Base-by-base conservation (phyloP, 2,113 vertebrate species). In the Syrrhaptes paradoxus region DNA sequence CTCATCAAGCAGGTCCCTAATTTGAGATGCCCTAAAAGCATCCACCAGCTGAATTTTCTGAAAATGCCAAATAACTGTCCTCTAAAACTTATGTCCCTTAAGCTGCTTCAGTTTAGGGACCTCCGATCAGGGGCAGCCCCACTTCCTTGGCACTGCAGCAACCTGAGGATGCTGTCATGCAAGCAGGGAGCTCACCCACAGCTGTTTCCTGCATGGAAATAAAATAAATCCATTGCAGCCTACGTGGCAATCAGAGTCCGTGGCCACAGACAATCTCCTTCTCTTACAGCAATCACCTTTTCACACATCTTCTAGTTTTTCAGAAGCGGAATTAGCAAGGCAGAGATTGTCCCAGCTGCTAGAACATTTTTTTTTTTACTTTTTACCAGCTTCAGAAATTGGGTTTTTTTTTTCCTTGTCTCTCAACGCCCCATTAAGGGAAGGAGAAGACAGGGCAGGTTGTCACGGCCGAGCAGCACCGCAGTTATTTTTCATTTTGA, bases 391-490 rank as follows among this genome's bases (percentile, higher is more conserved):
- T 90, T 65, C 21, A 85, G 68, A 63, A 81, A 66, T 45, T 36
- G 5, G 29, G 38, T 38, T 38, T 38, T 38, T 59, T 84, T 68
- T 77, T 57, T 34, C 82, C 74, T 90, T 93, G 61, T 91, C 86
- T 97, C 74, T 81, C 71, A 52, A 52, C 38, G 91, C 32, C 55
- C 46, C 72, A 77, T 52, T 95, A 94, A 95, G 49, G n/a, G 77
- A 95, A 96, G 90, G 55, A 81, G 75, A 87, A 90, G 80, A 63
- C 38, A 59, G 45, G 70, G 25, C 79, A 92, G 28, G 67, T 72
- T 90, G 76, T 79, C 78, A 26, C 49, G 14, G 19, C 17, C 0
- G 20, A 90, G 88, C 31, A 77, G 28, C 46, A 25, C 55, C 15
- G 8, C 7, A 13, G 36, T 41, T 72, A 17, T 43, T 85, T 92